These are phyloP conservation scores for Hydrotaea diabolus DNA, from an alignment of 2,888 invertebrate species.

Conservation along the genomic window DNA sequence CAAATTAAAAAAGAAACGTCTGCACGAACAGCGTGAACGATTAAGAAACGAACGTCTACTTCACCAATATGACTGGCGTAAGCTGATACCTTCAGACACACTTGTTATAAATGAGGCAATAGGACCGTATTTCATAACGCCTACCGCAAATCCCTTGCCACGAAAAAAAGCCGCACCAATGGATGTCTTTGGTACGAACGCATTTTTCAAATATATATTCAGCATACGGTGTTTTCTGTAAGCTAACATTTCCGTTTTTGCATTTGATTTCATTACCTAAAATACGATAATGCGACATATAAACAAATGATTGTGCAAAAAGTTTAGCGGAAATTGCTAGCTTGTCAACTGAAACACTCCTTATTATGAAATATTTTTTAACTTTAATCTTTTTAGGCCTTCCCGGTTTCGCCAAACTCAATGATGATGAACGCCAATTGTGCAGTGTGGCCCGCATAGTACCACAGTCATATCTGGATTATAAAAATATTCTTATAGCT, in stretches of 20 bases:
- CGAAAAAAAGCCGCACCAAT: conserved; percentile 79
- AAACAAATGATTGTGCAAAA: no score
- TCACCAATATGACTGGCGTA: conserved; percentile 71
- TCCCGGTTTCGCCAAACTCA: conserved; percentile 89
- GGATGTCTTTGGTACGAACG: conserved; percentile 75
- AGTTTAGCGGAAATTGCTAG: no score
- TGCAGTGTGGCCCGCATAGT: conserved; percentile 89
- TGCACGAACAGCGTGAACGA: conserved; percentile 74
- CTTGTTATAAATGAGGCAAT: conserved; percentile 10
- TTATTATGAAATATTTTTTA: no score
- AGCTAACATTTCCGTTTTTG: no score
- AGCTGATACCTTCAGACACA: conserved; percentile 73
- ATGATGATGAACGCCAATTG: conserved; percentile 86
- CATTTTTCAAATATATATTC: background rate
- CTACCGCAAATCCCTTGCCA: conserved; percentile 64
- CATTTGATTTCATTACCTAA: no score
- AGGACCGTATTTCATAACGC: conserved; percentile 43
- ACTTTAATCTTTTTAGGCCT: no score
- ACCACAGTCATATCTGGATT: conserved; percentile 89
- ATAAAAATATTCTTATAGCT: conserved; percentile 86
- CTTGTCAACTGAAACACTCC: no score
- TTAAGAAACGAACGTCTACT: conserved; percentile 74
- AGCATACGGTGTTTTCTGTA: no score
- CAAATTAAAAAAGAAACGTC: conserved; percentile 83
- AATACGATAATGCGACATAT: no score